phyloP scores from a whole-genome alignment of 2,797 vertebrate species.

The Diplodus sargus region DNA sequence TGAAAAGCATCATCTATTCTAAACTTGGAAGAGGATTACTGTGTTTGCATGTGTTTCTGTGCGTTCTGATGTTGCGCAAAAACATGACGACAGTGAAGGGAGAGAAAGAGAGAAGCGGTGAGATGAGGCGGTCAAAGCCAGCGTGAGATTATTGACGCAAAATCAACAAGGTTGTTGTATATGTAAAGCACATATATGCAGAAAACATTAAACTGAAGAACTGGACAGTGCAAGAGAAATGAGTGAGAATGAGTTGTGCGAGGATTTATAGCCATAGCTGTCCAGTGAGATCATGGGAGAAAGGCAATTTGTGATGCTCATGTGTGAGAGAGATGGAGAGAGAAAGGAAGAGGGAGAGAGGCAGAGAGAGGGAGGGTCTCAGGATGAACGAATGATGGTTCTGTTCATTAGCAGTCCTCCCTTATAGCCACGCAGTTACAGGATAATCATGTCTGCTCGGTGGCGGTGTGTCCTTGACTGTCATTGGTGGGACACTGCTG shows the following conservation, averaged over 20 bases:
- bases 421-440: constrained; percentile 54
- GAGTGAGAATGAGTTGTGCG: not conserved
- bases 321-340: not conserved
- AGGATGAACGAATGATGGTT: constrained; percentile 29
- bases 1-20: constrained; percentile 40
- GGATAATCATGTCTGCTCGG: constrained; percentile 63
- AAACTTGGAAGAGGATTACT: not conserved
- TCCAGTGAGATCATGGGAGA: constrained; percentile 32
- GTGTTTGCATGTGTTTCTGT: not conserved
- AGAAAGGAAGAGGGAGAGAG: constrained; percentile 3
- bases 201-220: constrained; percentile 12
- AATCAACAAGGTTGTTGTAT: not conserved
- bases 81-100: not conserved
- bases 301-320: not conserved
- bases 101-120: not conserved
- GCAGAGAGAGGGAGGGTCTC: constrained; percentile 3
- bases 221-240: not conserved
- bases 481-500: constrained; percentile 65
- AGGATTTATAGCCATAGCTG: constrained; percentile 28
- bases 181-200: not conserved
- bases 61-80: not conserved
- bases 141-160: not conserved
- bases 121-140: not conserved
- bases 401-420: constrained; percentile 71
- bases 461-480: constrained; percentile 71